Base-by-base conservation (phyloP, 53 echinoderm and acorn worm genomes). In the Zoroaster sp. region DNA sequence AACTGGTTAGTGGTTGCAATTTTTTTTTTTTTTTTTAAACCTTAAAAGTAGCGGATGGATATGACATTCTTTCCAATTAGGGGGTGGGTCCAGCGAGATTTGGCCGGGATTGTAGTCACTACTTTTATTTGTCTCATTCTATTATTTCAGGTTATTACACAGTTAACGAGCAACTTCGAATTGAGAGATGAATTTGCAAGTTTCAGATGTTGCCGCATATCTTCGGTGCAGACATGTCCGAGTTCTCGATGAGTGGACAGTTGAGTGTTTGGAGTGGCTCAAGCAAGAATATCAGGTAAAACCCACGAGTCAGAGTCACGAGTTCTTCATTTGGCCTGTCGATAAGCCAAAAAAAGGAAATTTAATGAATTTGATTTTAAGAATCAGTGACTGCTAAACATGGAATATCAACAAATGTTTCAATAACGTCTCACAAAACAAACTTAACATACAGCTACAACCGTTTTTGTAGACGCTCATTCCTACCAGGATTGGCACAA, bases 201-300 rank as follows among this genome's bases (percentile, higher is more conserved):
- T 82, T 41, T 9, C 68, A 67, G 82, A 85, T 46, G 73, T 92
- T 37, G 67, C 87, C n/a, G 54, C 81, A 4, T 95, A 88, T 89
- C 87, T 95, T 40, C 78, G 73, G 42, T 78, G 88, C 23, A 72
- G 74, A 49, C 93, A 97, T 59, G 93, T 98, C 18, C 75, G n/a
- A 39, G 98, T 95, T 9, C 54, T 94, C 8, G 91, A 77, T 41
- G 98, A 98, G 34, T 98, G 98, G 98, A 86, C 83, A 0, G 78
- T 94, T 35, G 98, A 95, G 12, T 98, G 98, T 21, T 35, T 98
- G 25, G 95, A 93, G 14, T 98, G 98, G 95, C 83, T 97, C 10
- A 86, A 95, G 6, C 41, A 91, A 51, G 94, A 97, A 78, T 91
- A 94, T 45, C 91, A 94, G 93, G 98, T 97, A 93, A 40, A 40